Conservation (phyloP, 2,888 invertebrate species). For the Caenorhabditis panamensis region DNA sequence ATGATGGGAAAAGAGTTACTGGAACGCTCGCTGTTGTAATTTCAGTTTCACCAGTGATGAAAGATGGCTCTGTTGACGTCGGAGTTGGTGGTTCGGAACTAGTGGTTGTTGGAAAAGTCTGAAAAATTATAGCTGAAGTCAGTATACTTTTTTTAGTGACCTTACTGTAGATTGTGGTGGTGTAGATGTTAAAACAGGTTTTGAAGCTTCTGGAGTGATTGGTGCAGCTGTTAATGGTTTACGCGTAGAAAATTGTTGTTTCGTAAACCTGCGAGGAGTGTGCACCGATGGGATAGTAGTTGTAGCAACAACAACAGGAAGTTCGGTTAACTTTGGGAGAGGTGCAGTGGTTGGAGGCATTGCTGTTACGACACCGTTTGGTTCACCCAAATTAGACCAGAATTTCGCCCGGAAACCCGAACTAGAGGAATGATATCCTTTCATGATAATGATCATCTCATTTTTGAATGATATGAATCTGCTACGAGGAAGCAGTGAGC, state of each 20-base stretch:
- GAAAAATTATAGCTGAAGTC: background rate
- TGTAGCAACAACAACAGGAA: conserved; percentile 26
- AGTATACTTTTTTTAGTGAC: too few species aligned
- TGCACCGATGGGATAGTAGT: too few species aligned
- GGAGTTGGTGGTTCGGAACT: background rate
- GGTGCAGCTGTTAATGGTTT: conserved; percentile 2
- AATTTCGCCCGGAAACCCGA: conserved; percentile 73
- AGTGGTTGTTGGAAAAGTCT: background rate
- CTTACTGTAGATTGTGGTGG: too few species aligned
- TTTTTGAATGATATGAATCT: conserved; percentile 73
- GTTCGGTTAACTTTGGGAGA: too few species aligned
- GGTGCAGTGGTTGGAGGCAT: conserved; percentile 45
- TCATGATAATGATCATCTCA: conserved; percentile 78
- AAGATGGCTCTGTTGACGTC: conserved; percentile 5
- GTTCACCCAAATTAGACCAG: conserved; percentile 73
- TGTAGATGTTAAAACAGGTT: background rate
- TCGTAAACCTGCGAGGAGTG: too few species aligned
- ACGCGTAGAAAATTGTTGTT: conserved; percentile 25
- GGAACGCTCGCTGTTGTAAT: conserved; percentile 27
- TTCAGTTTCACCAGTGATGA: conserved; percentile 47
- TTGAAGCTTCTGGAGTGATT: conserved; percentile 2
- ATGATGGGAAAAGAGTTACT: conserved; percentile 35
- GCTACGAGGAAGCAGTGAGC: conserved; percentile 70
- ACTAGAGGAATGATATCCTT: conserved; percentile 68
- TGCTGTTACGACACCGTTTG: conserved; percentile 32